Base-by-base conservation (phyloP, 1,140 invertebrate species). In the Procambarus clarkii region DNA sequence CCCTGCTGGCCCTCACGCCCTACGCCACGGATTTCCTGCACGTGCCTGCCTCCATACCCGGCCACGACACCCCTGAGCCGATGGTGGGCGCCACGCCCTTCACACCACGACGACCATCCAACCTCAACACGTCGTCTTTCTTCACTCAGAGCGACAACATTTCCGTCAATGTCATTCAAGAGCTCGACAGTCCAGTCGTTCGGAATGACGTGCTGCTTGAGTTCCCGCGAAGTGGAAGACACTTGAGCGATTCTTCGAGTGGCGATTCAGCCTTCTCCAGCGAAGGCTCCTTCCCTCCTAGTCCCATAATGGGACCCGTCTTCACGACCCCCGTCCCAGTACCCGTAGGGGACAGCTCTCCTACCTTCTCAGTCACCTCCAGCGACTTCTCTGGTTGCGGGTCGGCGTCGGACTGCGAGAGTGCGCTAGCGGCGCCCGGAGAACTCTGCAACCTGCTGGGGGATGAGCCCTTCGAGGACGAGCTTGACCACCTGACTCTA, bases 141-240 rank as follows among this genome's bases (percentile, higher is more conserved):
- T 54, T 78, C 88, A 77, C 44, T 64, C 80, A 54, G 9, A 87
- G 24, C 46, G 79, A 91, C 18, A 69, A 34, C 58, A 54, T 74
- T 4, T 50, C 81, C 80, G 64, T 78, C 54, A 85, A 88, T 58
- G 77, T 88, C 44, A 46, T 93, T 46, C 83, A 93, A 50, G 92
- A 93, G 74, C 76, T 93, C 45, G 92, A 93, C 54, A 93, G 84
- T 69, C 92, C 92, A 1, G 78, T 92, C 5, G 84, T 93, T 21
- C 91, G 88, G 50, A 93, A 93, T 76, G 92, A 93, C 85, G 92
- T 93, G 9, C 71, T 93, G 34, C 79, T 93, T n/a, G 92, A 93
- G 83, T 93, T 93, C 78, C 92, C 92, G n/a, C 79, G 80, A 80
- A 88, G 86, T 50, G 91, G 88, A 15, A 64, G 89, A 34, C 88